Conservation (phyloP, 2,797 vertebrate species). For the Rhynchonycteris naso region DNA sequence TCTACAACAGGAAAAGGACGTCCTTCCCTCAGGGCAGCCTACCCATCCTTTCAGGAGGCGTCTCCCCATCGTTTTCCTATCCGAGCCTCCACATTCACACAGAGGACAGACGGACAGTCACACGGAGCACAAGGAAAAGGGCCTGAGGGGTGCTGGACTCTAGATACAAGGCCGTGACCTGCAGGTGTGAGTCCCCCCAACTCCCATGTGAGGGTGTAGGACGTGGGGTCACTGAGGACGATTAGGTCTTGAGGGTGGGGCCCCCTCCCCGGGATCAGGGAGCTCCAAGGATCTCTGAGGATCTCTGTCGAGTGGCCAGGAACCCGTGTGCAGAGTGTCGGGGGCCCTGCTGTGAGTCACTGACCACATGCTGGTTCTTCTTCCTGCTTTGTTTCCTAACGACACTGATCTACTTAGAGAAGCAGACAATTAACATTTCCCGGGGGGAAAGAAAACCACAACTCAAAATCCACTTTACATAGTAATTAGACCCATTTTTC, state of each 20-base stretch:
- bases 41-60: accelerated
- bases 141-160: background rate
- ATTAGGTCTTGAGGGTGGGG: background rate
- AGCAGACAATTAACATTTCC: background rate
- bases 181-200: background rate
- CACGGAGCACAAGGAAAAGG: accelerated
- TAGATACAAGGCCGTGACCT: background rate
- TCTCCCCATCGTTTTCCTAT: accelerated
- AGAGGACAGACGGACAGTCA: too few species aligned
- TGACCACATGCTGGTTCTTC: background rate
- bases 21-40: too few species aligned
- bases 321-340: background rate
- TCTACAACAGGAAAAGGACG: accelerated
- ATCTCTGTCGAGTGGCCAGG: background rate
- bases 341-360: background rate
- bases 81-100: background rate
- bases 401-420: background rate
- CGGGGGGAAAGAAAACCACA: background rate
- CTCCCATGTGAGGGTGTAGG: background rate
- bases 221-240: background rate
- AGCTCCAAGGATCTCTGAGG: background rate
- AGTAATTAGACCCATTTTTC: background rate
- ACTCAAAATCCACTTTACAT: conserved; percentile 21
- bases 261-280: background rate
- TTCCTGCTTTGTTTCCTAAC: conserved; percentile 37